phyloP scores from a whole-genome alignment of 2,113 vertebrate species.

The Pluvialis apricaria region DNA sequence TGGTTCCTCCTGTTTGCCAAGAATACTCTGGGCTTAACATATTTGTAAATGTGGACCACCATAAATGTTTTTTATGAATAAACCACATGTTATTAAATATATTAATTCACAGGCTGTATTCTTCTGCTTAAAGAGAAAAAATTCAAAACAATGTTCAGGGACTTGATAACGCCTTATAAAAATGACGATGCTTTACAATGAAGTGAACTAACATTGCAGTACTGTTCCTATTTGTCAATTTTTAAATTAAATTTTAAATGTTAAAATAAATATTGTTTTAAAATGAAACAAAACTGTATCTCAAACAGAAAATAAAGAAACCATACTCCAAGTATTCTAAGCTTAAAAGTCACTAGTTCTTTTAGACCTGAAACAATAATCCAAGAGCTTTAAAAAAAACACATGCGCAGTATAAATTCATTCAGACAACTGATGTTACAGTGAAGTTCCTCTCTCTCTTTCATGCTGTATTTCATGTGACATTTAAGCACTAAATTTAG shows the following conservation, averaged over 20 bases:
- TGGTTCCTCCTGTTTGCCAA: neutral
- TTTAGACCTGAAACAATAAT: neutral
- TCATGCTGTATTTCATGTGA: neutral
- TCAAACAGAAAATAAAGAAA: neutral
- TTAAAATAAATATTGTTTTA: neutral
- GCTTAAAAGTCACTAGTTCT: neutral
- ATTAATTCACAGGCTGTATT: neutral
- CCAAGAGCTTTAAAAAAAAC: neutral
- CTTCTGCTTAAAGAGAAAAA: neutral
- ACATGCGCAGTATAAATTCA: neutral
- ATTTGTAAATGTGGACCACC: neutral
- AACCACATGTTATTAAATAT: neutral
- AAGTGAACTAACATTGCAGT: neutral
- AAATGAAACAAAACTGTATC: neutral
- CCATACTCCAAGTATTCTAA: neutral
- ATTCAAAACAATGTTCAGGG: neutral
- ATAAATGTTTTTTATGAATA: neutral
- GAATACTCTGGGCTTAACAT: neutral
- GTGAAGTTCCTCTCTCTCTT: neutral
- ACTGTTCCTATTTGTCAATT: neutral
- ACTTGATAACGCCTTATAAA: neutral
- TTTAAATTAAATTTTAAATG: neutral
- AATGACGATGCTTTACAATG: neutral
- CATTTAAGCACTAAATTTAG: neutral
- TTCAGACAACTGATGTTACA: neutral